Evolutionary conservation across 2,113 vertebrate species (phyloP).

Genomic region (Capreolus pygargus): DNA sequence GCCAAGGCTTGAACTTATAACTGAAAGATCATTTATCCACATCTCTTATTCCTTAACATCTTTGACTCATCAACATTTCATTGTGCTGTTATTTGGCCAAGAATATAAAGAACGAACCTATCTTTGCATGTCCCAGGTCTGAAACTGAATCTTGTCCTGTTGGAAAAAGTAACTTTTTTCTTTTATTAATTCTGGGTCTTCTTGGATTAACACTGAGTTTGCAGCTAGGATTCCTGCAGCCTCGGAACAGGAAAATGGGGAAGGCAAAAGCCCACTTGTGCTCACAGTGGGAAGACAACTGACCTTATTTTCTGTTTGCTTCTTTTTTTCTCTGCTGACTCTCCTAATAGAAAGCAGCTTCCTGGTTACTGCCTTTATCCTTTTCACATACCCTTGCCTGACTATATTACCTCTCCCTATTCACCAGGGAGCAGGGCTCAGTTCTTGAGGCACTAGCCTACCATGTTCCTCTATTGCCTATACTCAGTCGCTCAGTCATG

Average conservation of each 20-base stretch:
- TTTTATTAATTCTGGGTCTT: not conserved
- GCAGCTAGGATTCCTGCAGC: not conserved
- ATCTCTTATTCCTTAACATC: not conserved
- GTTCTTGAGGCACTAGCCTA: not conserved
- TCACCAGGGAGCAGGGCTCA: rapidly evolving
- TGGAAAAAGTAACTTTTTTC: not conserved
- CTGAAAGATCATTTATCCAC: not conserved
- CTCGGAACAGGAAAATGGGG: not conserved
- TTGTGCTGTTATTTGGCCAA: not conserved
- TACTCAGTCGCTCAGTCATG: not conserved
- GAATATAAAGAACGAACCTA: not conserved
- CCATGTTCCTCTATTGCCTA: not conserved
- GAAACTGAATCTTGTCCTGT: not conserved
- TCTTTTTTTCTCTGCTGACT: not conserved
- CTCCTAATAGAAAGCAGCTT: not conserved
- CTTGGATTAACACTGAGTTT: not conserved
- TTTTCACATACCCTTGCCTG: not conserved
- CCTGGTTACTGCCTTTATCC: not conserved
- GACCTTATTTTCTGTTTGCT: not conserved
- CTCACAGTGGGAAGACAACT: not conserved
- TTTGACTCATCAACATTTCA: not conserved
- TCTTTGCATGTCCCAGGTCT: not conserved
- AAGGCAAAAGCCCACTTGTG: not conserved
- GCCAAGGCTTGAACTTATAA: not conserved
- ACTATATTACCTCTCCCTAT: not conserved